Percentiles rank a stretch among this genome's conserved stretches.
Conservation (phyloP, 2,797 vertebrate species). For the Triplophysa bombifrons region DNA sequence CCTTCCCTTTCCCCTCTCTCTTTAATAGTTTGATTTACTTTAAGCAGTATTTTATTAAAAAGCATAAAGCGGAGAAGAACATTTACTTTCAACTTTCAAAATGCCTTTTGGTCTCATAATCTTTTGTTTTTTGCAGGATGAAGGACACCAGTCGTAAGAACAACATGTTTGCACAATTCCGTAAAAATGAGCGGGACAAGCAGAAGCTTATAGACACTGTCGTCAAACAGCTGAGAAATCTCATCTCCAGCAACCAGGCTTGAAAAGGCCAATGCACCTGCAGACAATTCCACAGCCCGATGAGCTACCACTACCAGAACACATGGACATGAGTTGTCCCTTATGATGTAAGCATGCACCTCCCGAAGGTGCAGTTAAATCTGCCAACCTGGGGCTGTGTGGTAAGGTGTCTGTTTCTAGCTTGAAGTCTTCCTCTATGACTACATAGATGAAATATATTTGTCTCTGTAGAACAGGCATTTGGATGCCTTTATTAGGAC, state of each 20-base stretch:
- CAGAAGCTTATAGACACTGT: constrained; percentile 94
- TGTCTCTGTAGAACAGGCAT: not conserved
- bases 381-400: constrained; percentile 25
- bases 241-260: constrained; percentile 89
- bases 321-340: not conserved
- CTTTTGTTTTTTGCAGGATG: constrained; percentile 79
- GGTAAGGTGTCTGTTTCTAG: constrained; percentile 30
- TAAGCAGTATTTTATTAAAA: not conserved
- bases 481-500: constrained; percentile 14
- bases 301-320: constrained; percentile 8
- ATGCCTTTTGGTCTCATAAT: constrained; percentile 24
- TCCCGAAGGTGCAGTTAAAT: constrained; percentile 1
- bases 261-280: constrained; percentile 65
- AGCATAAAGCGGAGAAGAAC: not conserved
- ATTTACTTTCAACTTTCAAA: not conserved
- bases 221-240: constrained; percentile 90
- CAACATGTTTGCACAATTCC: constrained; percentile 93
- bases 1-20: not conserved
- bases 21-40: constrained; percentile 1
- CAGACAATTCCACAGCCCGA: not conserved
- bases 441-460: constrained; percentile 11
- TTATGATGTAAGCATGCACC: constrained; percentile 5
- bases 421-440: constrained; percentile 41
- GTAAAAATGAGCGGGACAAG: constrained; percentile 92
- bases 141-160: constrained; percentile 92